phyloP scores from a whole-genome alignment of 2,113 vertebrate species.

The Thymallus thymallus region DNA sequence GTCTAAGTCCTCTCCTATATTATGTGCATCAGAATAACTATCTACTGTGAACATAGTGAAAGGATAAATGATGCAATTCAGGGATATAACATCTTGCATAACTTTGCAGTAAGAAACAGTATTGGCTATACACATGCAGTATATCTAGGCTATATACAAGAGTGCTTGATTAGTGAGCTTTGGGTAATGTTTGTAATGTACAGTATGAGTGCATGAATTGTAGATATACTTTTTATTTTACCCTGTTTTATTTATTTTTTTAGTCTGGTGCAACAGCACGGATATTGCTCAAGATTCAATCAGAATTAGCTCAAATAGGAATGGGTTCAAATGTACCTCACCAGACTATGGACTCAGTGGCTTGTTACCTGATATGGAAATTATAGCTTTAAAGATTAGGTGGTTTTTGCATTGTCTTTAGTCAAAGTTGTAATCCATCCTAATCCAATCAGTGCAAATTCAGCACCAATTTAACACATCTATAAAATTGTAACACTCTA shows the following conservation, averaged over 20 bases:
- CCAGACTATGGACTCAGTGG: not conserved
- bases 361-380: not conserved
- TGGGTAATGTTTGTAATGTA: not conserved
- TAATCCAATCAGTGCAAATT: not conserved
- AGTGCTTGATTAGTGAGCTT: conserved; percentile 9
- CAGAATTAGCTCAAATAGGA: not conserved
- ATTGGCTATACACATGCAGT: conserved; percentile 60
- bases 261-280: conserved; percentile 25
- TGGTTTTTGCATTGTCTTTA: not conserved
- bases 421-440: not conserved
- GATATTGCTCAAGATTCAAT: conserved; percentile 58
- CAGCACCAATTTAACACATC: too few relatives aligned
- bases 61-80: conserved; percentile 41
- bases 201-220: too few relatives aligned
- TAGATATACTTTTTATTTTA: too few relatives aligned
- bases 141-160: conserved; percentile 55
- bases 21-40: conserved; percentile 12
- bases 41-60: conserved; percentile 37
- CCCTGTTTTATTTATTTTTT: not conserved
- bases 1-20: conserved; percentile 14
- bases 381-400: not conserved
- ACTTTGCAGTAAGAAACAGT: conserved; percentile 53
- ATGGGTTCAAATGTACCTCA: not conserved
- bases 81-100: conserved; percentile 65
- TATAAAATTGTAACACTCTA: not conserved